Percentiles rank a stretch among this genome's conserved stretches.
phyloP scores from a whole-genome alignment of 2,797 vertebrate genomes.

The Onychomys leucogaster region DNA sequence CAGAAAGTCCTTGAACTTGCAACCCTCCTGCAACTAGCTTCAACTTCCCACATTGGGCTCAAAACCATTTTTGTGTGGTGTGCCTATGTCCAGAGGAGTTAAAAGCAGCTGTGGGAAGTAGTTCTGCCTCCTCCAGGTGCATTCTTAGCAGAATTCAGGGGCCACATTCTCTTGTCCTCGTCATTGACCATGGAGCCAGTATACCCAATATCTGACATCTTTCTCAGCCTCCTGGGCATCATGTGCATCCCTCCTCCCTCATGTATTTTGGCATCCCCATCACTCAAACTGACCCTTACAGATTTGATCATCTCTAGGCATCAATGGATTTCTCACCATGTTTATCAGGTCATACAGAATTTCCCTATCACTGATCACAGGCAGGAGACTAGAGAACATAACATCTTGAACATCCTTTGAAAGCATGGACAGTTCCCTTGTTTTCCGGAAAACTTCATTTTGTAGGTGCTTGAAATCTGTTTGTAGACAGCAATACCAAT shows the following conservation, averaged over 20 bases:
- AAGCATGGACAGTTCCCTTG: neutral
- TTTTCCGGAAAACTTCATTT: neutral
- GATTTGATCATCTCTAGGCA: fast-evolving
- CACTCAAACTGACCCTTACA: neutral
- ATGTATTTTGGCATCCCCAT: fast-evolving
- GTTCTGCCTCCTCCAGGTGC: neutral
- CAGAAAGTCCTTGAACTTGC: neutral
- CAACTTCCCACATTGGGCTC: neutral
- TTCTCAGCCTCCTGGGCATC: too few species aligned
- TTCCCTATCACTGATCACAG: neutral
- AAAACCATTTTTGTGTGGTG: neutral
- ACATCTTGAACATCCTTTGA: neutral
- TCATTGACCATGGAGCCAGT: neutral
- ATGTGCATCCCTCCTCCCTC: neutral
- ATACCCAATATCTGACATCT: neutral
- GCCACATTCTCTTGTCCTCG: neutral
- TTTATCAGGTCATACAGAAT: neutral
- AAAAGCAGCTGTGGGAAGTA: too few species aligned
- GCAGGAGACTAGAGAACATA: constrained; percentile 12
- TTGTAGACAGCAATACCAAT: neutral
- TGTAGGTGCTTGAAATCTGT: constrained; percentile 7
- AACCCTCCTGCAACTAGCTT: neutral
- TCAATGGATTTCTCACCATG: neutral
- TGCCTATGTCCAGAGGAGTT: neutral
- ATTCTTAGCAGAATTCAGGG: neutral